Percentiles rank a stretch among this genome's conserved stretches.
Conservation (phyloP, 2,113 vertebrate genomes). For the Aegotheles bennettii region DNA sequence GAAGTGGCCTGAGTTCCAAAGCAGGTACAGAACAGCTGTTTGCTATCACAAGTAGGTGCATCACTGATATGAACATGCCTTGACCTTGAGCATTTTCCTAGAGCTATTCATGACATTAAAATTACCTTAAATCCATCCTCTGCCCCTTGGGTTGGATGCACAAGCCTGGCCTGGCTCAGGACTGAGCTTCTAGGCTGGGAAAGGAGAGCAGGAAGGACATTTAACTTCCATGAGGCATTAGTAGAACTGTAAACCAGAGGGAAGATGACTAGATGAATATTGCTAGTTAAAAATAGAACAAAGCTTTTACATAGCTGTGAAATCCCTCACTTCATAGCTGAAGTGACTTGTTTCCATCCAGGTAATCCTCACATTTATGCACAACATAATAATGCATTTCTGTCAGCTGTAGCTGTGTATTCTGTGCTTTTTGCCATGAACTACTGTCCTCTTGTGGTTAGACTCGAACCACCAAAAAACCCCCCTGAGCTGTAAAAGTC, state of each 20-base stretch:
- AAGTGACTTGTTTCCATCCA: not conserved
- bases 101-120: not conserved
- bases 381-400: not conserved
- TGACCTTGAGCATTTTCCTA: not conserved
- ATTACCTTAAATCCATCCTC: not conserved
- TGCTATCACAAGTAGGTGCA: not conserved
- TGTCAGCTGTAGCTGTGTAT: not conserved
- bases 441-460: not conserved
- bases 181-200: not conserved
- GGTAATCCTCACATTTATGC: not conserved
- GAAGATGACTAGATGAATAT: not conserved
- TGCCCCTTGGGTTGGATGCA: not conserved
- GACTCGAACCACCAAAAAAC: not conserved
- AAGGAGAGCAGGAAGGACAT: not conserved
- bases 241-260: not conserved
- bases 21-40: not conserved
- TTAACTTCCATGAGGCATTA: not conserved
- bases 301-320: not conserved
- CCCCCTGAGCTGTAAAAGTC: not conserved
- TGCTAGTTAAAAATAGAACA: not conserved
- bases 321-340: not conserved
- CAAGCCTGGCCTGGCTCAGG: not conserved
- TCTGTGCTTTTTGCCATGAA: not conserved
- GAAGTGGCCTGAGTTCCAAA: not conserved
- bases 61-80: not conserved